Conservation (phyloP, 2,888 invertebrate genomes). For the Pachliopta kotzebuea region DNA sequence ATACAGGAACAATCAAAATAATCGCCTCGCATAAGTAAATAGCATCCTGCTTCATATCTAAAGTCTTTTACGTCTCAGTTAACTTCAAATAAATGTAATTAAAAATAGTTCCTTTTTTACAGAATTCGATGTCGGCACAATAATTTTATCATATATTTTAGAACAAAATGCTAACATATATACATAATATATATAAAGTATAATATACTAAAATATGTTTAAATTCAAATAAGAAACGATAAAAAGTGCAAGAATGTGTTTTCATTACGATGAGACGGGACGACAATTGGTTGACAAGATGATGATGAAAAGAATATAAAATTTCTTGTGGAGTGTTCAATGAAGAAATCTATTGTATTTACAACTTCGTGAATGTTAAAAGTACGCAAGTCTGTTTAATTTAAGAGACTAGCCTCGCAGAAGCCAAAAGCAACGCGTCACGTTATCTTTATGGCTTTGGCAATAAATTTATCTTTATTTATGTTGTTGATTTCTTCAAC, state of each 20-base stretch:
- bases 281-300: no score
- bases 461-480: slow-evolving; percentile 24
- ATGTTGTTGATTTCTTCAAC: slow-evolving; percentile 25
- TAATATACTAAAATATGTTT: no score
- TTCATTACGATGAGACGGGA: no score
- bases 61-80: not conserved
- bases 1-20: slow-evolving; percentile 1
- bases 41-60: not conserved
- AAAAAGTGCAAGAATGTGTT: no score
- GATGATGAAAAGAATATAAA: not conserved
- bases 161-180: not conserved
- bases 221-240: no score
- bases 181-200: not conserved
- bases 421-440: slow-evolving; percentile 22
- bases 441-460: slow-evolving; percentile 15
- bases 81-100: not conserved
- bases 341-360: slow-evolving; percentile 1
- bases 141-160: not conserved
- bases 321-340: not conserved
- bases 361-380: slow-evolving; percentile 11
- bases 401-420: slow-evolving; percentile 22
- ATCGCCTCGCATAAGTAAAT: not conserved
- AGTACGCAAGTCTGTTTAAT: slow-evolving; percentile 18
- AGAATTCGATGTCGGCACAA: not conserved
- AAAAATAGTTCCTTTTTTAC: not conserved